Percentiles rank a stretch among this genome's conserved stretches.
Conservation (phyloP, 2,797 vertebrate genomes). For the Clangula hyemalis region DNA sequence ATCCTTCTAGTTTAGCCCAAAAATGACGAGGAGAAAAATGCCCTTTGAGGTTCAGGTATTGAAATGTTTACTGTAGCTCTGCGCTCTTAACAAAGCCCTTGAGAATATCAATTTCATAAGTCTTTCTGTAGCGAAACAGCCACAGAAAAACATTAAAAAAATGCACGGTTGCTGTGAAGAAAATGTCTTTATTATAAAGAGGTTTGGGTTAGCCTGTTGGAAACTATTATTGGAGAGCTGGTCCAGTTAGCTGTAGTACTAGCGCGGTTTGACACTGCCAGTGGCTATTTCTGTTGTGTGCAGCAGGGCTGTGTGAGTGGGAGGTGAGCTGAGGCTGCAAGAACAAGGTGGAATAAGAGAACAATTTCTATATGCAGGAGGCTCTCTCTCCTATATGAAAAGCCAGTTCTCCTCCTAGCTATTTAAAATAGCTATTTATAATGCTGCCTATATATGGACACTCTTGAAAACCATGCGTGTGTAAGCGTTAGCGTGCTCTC, state of each 20-base stretch:
- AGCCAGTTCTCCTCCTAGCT: conserved; percentile 25
- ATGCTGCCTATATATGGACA: conserved; percentile 58
- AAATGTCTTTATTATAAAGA: not conserved
- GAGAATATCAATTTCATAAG: not conserved
- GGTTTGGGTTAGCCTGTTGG: not conserved
- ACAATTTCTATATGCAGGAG: conserved; percentile 10
- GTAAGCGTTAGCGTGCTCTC: not conserved
- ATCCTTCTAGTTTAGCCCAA: not conserved
- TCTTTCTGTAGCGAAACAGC: not conserved
- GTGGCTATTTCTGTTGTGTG: not conserved
- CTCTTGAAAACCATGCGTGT: conserved; percentile 28
- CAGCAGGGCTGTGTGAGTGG: not conserved
- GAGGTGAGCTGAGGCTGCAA: conserved; percentile 17
- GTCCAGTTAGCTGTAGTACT: not conserved
- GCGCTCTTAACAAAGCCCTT: not conserved
- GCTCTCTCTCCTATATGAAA: not conserved
- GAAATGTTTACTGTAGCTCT: not conserved
- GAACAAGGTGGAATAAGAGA: conserved; percentile 1
- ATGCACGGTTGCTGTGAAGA: not conserved
- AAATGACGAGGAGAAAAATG: not conserved
- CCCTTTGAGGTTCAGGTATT: not conserved
- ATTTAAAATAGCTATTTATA: conserved; percentile 48
- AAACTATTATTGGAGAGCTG: not conserved
- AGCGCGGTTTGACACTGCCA: not conserved
- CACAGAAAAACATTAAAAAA: not conserved